Conservation (phyloP, 1,140 invertebrate species). For the Drosophila novamexicana region DNA sequence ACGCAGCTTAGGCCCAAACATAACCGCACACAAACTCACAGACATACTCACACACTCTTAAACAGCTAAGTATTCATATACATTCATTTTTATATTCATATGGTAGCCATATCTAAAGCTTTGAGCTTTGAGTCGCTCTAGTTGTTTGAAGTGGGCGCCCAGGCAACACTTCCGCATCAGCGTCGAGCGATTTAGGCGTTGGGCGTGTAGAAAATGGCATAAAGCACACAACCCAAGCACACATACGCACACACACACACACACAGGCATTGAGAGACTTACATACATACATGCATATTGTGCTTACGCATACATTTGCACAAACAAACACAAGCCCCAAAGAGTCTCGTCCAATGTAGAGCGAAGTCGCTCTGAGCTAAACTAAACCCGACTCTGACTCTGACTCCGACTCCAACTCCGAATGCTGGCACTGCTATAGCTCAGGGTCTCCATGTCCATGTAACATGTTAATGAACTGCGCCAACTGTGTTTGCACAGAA, state of each 20-base stretch:
- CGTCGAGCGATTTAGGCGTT: slow-evolving; percentile 22
- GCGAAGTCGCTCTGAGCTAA: slow-evolving; percentile 59
- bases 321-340: slow-evolving; percentile 70
- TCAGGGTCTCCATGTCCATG: slow-evolving; percentile 63
- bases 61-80: slow-evolving; percentile 8
- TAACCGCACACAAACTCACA: slow-evolving; percentile 1
- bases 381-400: slow-evolving; percentile 26
- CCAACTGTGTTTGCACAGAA: slow-evolving; percentile 83
- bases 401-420: slow-evolving; percentile 5
- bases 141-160: slow-evolving; percentile 70
- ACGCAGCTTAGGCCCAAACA: slow-evolving; percentile 63
- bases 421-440: neutral
- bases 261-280: slow-evolving; percentile 23
- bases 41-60: slow-evolving; percentile 15
- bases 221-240: slow-evolving; percentile 43
- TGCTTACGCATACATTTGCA: slow-evolving; percentile 73
- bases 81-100: slow-evolving; percentile 51
- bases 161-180: slow-evolving; percentile 73
- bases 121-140: slow-evolving; percentile 65
- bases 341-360: slow-evolving; percentile 64
- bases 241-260: slow-evolving; percentile 11
- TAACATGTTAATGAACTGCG: slow-evolving; percentile 83
- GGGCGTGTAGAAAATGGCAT: slow-evolving; percentile 62
- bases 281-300: slow-evolving; percentile 48
- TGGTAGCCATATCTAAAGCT: slow-evolving; percentile 52